Evolutionary conservation across 1,140 invertebrate genomes (phyloP), one percentile per base, ranked within the genome.

Genomic region (Battus philenor): DNA sequence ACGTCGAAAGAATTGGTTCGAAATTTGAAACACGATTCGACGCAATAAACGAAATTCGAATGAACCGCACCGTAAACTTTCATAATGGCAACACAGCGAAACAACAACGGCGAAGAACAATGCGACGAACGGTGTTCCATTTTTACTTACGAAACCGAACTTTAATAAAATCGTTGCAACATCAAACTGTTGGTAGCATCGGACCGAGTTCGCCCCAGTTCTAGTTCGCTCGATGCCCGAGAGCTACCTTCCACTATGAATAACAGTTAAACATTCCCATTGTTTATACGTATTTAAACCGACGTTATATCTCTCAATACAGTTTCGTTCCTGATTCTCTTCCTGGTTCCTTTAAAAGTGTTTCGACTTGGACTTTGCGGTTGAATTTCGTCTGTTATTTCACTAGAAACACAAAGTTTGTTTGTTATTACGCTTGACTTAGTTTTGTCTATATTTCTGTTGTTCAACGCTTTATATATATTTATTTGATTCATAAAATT

Each of bases 261-360:
- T 33, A 38, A 31, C 39, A 44, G 32, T 49, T 44, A 30, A 49
- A 50, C 46, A 44, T 41, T 52, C 27, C 22, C 44, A 50, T 50
- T 51, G 48, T 50, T 56, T 51, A 46, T 49, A 29, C 24, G 41
- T 32, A 49, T 41, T 51, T 51, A 46, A 39, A 51, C 45, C 46
- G 43, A 15, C 31, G 18, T 24, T 24, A 44, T 46, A 33, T 16
- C 18, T 16, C 18, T 38, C 34, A 47, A 47, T 47, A 38, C 11
- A 47, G 20, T 47, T 47, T 30, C 26, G 26, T 47, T 47, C 20
- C 15, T 17, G 20, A 47, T 38, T 47, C n/a, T 47, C 34, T 27
- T 38, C 27, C n/a, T n/a, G n/a, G n/a, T n/a, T n/a, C n/a, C n/a
- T n/a, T n/a, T n/a, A n/a, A n/a, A n/a, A n/a, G n/a, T n/a, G n/a